Evolutionary conservation across 2,888 invertebrate genomes (phyloP).

Genomic region (Polydrusus pterygomalis): DNA sequence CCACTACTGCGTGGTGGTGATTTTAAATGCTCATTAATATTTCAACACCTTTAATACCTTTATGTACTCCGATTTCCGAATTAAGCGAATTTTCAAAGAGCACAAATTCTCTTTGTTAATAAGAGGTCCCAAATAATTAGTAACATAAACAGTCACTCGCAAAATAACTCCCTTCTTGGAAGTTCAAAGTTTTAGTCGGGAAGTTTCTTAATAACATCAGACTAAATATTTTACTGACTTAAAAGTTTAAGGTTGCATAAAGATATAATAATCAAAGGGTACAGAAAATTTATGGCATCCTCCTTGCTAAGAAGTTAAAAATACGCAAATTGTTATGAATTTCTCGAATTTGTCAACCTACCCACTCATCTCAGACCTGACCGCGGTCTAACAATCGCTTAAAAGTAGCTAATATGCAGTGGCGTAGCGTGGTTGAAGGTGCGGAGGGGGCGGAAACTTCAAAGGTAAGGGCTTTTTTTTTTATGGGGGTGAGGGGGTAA

Average conservation of each 20-base stretch:
- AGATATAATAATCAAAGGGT: neutral
- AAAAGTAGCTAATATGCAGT: too few relatives aligned
- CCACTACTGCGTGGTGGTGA: too few relatives aligned
- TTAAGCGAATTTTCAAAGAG: neutral
- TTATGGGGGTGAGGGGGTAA: too few relatives aligned
- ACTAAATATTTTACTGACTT: conserved; percentile 1
- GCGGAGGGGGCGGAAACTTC: too few relatives aligned
- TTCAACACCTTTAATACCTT: neutral
- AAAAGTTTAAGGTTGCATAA: neutral
- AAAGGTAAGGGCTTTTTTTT: too few relatives aligned
- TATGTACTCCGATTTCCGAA: neutral
- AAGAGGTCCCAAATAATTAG: conserved; percentile 1
- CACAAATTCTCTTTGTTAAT: neutral
- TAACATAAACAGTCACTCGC: conserved; percentile 8
- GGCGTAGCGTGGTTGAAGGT: too few relatives aligned
- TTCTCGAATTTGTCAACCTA: too few relatives aligned
- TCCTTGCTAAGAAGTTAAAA: too few relatives aligned
- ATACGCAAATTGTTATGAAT: too few relatives aligned
- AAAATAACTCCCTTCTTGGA: neutral
- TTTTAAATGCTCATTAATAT: too few relatives aligned
- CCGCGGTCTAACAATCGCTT: too few relatives aligned
- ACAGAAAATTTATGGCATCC: neutral
- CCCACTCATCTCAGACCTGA: too few relatives aligned
- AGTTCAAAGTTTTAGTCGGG: neutral
- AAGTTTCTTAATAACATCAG: conserved; percentile 6